A percentile compares a stretch with the other conserved stretches of the same genome.
These are phyloP conservation scores for Chalcosyrphus nemorum DNA, from an alignment of 2,888 invertebrate species.

Conservation along the genomic window DNA sequence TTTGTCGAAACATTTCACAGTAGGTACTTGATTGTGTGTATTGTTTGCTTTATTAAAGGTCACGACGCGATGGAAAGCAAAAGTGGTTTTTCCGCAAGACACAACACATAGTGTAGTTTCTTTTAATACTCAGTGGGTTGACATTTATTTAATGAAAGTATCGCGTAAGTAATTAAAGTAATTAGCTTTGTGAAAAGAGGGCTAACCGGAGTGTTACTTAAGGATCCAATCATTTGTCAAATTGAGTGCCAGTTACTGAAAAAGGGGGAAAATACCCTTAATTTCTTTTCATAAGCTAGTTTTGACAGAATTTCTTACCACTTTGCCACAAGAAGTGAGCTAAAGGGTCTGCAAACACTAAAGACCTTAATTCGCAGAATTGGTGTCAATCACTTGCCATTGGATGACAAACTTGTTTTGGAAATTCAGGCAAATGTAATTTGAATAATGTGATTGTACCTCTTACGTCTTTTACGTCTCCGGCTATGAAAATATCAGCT, in stretches of 20 bases:
- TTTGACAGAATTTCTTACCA: background rate
- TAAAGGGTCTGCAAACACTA: too few species aligned
- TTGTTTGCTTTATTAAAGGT: constrained; percentile 14
- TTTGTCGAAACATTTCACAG: constrained; percentile 29
- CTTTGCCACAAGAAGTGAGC: too few species aligned
- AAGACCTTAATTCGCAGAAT: too few species aligned
- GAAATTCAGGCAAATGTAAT: too few species aligned
- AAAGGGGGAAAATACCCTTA: background rate
- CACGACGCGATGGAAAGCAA: constrained; percentile 24
- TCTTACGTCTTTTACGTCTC: too few species aligned
- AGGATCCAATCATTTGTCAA: background rate
- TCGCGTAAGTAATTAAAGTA: background rate
- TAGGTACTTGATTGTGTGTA: background rate
- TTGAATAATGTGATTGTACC: too few species aligned
- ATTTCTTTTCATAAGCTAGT: too few species aligned
- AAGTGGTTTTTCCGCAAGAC: constrained; percentile 25
- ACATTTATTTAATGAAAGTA: background rate
- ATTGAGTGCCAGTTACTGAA: background rate
- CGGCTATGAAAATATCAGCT: too few species aligned
- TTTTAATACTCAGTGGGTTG: background rate
- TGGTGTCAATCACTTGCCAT: too few species aligned
- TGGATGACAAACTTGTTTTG: too few species aligned
- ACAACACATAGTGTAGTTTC: background rate
- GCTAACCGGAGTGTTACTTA: background rate
- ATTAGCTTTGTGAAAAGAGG: background rate